Evolutionary conservation across 2,888 invertebrate species (phyloP).

Genomic region (Apamea monoglypha): DNA sequence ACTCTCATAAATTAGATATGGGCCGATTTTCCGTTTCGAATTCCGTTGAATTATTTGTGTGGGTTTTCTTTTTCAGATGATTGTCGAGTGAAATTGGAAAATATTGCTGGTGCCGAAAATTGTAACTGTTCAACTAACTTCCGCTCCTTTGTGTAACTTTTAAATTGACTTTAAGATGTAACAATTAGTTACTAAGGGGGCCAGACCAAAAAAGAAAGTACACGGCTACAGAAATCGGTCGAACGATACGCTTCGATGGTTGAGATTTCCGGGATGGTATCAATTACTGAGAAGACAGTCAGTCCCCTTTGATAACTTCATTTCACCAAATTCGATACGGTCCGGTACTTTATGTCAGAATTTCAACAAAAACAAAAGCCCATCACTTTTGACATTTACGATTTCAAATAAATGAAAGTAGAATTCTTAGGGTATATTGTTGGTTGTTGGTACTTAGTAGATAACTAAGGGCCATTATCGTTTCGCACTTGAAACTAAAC

Average conservation of each 20-base stretch:
- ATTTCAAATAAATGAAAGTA: not conserved
- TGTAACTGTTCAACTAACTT: not conserved
- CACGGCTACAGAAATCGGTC: not conserved
- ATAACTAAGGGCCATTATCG: not conserved
- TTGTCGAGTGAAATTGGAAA: not conserved
- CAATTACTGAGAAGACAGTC: conserved; percentile 29
- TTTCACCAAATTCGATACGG: conserved; percentile 31
- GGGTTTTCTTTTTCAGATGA: conserved; percentile 27
- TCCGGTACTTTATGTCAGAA: not conserved
- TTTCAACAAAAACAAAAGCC: not conserved
- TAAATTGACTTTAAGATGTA: not conserved
- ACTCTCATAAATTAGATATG: conserved; percentile 55
- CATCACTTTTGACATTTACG: not conserved
- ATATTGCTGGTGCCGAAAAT: not conserved
- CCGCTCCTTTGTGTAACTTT: not conserved
- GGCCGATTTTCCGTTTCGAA: conserved; percentile 46
- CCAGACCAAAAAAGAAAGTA: not conserved
- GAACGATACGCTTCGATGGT: conserved; percentile 12
- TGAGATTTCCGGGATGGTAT: conserved; percentile 23
- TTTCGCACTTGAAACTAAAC: too few relatives aligned
- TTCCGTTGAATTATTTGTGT: conserved; percentile 31
- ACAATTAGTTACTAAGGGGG: not conserved
- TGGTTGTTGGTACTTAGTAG: too few relatives aligned
- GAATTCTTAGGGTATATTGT: not conserved
- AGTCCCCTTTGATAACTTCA: conserved; percentile 44